Evolutionary conservation across 2,797 vertebrate species (phyloP).

Genomic region (Rhabdophis nuchalis): DNA sequence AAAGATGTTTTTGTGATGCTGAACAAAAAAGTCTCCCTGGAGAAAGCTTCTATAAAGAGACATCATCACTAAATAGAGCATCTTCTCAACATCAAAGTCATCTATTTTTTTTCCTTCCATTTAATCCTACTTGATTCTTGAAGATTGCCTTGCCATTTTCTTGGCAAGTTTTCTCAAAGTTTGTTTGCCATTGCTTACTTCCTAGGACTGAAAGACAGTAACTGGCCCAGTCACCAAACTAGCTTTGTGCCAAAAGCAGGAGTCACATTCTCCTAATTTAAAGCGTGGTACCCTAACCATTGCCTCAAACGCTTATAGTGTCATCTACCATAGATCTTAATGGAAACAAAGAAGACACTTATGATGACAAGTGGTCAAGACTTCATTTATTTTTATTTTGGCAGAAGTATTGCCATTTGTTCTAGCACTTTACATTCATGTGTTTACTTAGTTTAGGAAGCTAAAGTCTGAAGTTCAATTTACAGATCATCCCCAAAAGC

Average conservation of each 20-base stretch:
- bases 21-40: not conserved
- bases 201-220: not conserved
- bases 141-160: not conserved
- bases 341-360: not conserved
- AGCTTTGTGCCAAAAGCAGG: not conserved
- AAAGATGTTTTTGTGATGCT: not conserved
- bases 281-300: not conserved
- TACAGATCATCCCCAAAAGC: not conserved
- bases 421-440: not conserved
- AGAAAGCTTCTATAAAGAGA: not conserved
- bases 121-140: not conserved
- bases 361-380: not conserved
- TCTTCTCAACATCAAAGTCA: not conserved
- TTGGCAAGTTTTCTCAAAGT: not conserved
- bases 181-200: not conserved
- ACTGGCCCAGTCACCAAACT: not conserved
- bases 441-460: not conserved
- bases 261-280: not conserved
- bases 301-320: not conserved
- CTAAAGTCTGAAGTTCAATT: not conserved
- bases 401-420: not conserved
- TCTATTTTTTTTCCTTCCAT: not conserved
- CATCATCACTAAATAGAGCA: not conserved
- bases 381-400: not conserved
- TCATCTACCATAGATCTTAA: not conserved